Evolutionary conservation across 2,888 invertebrate species (phyloP), one percentile per base, ranked within the genome.

Genomic region (Plusia festucae): DNA sequence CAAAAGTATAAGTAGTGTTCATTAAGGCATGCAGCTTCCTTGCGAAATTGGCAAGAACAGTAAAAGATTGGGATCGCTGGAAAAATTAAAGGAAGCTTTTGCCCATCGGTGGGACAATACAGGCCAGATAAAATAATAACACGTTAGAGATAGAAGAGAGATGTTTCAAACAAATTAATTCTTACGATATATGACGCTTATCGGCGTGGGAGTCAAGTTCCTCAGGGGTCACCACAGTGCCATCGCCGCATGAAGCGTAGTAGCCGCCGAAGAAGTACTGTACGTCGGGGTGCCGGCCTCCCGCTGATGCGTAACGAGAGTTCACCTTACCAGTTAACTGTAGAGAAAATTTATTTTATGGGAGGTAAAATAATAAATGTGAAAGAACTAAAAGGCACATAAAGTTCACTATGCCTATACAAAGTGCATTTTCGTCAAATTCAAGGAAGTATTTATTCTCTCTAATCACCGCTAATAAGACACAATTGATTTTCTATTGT

Each of bases 221-320:
- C 2, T 86, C 84, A 0, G 85, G 52, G 0, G 92, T 89, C 0
- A 92, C 91, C 0, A 94, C 83, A 27, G 89, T 86, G 0, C 96
- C 97, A 18, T 91, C 85, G 0, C 96, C 95, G 78, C 97, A 97
- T 0, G 95, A 92, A 0, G 97, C 96, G 79, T 96, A 92, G 84
- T 96, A 97, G 0, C 97, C 97, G 0, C 95, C 94, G 85, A 97
- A 97, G 90, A 96, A 97, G 80, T 95, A 94, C 79, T 97, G 97
- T 0, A 97, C 84, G 81, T 97, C 97, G 0, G 97, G 97, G 70
- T 96, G 93, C 4, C 91, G 89, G 0, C 96, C 96, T 0, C 96
- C 96, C 0, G 96, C 90, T 9, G 96, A 94, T 0, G 97, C 96
- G 70, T 95, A 95, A 24, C 92, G 95, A 0, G 97, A 96, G 76